Base-by-base conservation (phyloP, 2,888 invertebrate species). In the Corbicula japonica region DNA sequence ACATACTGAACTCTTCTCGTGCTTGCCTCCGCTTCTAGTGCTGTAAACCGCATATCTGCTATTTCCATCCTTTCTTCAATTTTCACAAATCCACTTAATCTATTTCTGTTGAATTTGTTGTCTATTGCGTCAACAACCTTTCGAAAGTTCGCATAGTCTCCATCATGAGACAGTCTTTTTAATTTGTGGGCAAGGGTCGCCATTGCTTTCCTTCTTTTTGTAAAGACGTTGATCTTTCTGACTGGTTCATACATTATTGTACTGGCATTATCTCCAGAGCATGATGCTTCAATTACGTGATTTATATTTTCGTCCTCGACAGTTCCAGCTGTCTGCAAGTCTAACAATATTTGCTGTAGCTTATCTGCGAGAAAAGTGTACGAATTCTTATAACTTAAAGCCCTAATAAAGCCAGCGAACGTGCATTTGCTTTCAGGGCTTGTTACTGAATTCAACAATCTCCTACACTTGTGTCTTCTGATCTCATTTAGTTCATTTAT, bases 151-250 rank as follows among this genome's bases (percentile, higher is more conserved):
- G 65, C 61, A 8, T 54, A 18, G 28, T 75, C 46, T 18, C 79
- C 79, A 58, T 79, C 66, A 34, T 79, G 79, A 1, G 70, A 62
- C 8, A 74, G 62, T 15, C 65, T 62, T 62, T 79, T 79, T 15
- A 79, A 56, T 12, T 70, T 60, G 34, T 79, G 79, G 6, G 79
- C 60, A 28, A 79, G 50, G 23, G 28, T 28, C 1, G 71, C 32
- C 26, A 79, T 56, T 50, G 60, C 58, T 41, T 38, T 73, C 18
- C 34, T 21, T 50, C 50, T 41, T n/a, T 35, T 32, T 21, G 65
- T 75, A 32, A 62, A 69, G 18, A 68, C 63, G 34, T 66, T 60
- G 10, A 77, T 68, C 38, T 73, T 77, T 50, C 68, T 54, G 5
- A 73, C 72, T 10, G 66, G 34, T n/a, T 68, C 72, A 48, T 60